phyloP scores from a whole-genome alignment of 2,888 invertebrate genomes.

The Lasius platythorax region DNA sequence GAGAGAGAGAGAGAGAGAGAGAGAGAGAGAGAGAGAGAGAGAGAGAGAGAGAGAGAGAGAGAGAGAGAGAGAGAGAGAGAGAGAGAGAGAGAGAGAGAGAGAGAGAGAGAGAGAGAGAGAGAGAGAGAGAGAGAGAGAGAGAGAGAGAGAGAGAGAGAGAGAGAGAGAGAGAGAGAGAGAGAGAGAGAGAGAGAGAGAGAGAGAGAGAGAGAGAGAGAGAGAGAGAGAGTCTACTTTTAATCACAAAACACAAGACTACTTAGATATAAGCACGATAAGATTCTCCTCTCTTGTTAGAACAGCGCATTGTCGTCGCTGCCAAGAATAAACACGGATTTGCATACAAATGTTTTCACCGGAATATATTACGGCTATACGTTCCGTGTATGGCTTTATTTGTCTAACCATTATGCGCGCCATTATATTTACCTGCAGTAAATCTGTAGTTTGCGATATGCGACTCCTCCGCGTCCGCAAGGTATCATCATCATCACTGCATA shows the following conservation, averaged over 20 bases:
- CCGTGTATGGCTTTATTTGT: neutral
- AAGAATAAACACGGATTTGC: constrained; percentile 38
- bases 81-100: neutral
- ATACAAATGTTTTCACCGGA: constrained; percentile 37
- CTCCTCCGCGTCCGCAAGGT: too few species aligned
- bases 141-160: neutral
- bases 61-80: too few species aligned
- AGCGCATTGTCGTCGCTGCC: neutral
- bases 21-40: too few species aligned
- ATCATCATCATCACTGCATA: constrained; percentile 12
- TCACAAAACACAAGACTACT: too few species aligned
- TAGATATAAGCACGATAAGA: neutral
- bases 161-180: too few species aligned
- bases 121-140: neutral
- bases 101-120: too few species aligned
- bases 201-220: too few species aligned
- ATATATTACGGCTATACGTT: constrained; percentile 3
- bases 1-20: too few species aligned
- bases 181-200: neutral
- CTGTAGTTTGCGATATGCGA: neutral
- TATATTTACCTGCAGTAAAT: constrained; percentile 1
- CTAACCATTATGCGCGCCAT: too few species aligned
- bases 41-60: too few species aligned
- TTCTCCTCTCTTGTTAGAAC: neutral
- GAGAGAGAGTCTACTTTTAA: too few species aligned